Conservation (phyloP, 2,888 invertebrate species). For the Melipona bicolor region DNA sequence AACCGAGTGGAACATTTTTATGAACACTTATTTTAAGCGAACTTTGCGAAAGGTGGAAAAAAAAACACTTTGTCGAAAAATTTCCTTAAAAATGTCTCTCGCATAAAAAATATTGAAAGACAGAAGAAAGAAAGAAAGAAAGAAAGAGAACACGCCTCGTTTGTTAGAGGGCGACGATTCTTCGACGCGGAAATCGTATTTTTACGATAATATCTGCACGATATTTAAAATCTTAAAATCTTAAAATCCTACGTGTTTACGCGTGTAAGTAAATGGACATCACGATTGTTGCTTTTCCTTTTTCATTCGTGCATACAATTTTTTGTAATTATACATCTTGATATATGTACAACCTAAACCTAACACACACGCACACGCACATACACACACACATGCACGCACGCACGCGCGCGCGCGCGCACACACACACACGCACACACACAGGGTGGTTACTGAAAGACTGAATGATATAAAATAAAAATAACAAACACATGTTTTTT, state of each 20-base stretch:
- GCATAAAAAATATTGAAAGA: slow-evolving; percentile 3
- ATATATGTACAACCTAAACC: not conserved
- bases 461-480: no score
- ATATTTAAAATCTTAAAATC: not conserved
- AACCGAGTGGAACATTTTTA: slow-evolving; percentile 8
- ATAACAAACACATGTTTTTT: no score
- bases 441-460: no score
- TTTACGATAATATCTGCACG: not conserved
- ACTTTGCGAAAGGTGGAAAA: not conserved
- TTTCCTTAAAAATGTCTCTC: not conserved
- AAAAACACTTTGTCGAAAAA: not conserved
- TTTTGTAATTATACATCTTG: slow-evolving; percentile 12
- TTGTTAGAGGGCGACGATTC: not conserved
- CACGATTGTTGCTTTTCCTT: slow-evolving; percentile 10
- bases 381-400: rapidly evolving
- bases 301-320: slow-evolving; percentile 12
- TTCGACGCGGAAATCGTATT: slow-evolving; percentile 3
- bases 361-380: no score
- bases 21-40: slow-evolving; percentile 20
- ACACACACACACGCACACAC: rapidly evolving
- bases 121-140: not conserved
- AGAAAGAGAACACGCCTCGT: not conserved
- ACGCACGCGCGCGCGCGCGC: no score
- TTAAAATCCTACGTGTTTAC: slow-evolving; percentile 12
- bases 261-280: slow-evolving; percentile 16